phyloP scores from a whole-genome alignment of 2,113 vertebrate species.

The Hyperoodon ampullatus region DNA sequence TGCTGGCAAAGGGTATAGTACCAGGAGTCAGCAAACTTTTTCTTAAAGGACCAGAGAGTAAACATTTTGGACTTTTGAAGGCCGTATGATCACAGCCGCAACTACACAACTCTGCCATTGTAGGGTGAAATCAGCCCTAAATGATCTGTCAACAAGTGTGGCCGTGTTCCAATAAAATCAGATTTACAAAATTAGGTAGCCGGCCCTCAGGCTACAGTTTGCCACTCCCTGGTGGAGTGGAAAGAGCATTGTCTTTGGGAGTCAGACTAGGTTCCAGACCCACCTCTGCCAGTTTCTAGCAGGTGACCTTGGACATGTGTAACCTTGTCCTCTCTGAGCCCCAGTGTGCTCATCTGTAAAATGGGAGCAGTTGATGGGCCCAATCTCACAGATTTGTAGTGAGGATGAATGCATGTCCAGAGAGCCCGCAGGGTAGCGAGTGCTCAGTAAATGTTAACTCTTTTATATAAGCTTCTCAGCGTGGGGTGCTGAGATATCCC shows the following conservation, averaged over 20 bases:
- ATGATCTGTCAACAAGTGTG: fast-evolving
- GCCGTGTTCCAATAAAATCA: too few relatives aligned
- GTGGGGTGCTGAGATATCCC: fast-evolving
- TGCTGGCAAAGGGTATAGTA: not conserved
- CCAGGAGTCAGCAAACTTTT: not conserved
- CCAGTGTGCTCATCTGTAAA: not conserved
- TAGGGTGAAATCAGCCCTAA: not conserved
- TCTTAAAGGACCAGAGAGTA: not conserved
- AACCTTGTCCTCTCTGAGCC: not conserved
- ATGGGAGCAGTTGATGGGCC: too few relatives aligned
- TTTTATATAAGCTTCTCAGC: fast-evolving
- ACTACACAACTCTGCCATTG: not conserved
- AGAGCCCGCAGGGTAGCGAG: not conserved
- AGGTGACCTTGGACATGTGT: not conserved
- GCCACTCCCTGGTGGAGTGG: fast-evolving
- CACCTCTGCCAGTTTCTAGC: not conserved
- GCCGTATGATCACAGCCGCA: fast-evolving
- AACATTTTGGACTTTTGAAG: not conserved
- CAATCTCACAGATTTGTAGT: not conserved
- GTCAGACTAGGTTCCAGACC: not conserved
- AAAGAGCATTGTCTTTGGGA: not conserved
- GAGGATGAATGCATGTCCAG: not conserved
- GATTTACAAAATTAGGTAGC: too few relatives aligned
- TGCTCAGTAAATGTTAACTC: too few relatives aligned
- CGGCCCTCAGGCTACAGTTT: fast-evolving